These are phyloP conservation scores for Paralvinella palmiformis DNA, from an alignment of 1,140 invertebrate genomes.

Conservation along the genomic window DNA sequence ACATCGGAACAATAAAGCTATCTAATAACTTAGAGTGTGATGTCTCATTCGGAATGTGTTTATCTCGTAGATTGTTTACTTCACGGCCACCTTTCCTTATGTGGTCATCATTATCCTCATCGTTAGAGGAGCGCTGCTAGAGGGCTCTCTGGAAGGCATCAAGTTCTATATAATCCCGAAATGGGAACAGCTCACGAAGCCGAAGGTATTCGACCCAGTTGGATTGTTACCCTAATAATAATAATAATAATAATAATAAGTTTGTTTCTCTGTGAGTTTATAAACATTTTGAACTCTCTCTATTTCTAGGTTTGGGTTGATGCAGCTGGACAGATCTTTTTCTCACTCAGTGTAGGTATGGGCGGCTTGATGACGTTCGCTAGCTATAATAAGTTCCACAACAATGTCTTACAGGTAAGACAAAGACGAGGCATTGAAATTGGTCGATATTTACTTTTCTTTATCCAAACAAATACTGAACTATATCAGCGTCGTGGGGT, in stretches of 20 bases:
- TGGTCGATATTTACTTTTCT: too few species aligned
- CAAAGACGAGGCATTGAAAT: too few species aligned
- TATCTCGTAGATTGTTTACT: conserved; percentile 53
- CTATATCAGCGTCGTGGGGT: too few species aligned
- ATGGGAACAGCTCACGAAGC: not conserved
- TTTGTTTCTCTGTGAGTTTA: too few species aligned
- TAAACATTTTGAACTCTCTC: too few species aligned
- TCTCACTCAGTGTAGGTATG: conserved; percentile 84
- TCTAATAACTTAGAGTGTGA: too few species aligned
- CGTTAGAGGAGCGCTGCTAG: conserved; percentile 56
- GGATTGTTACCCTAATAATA: too few species aligned
- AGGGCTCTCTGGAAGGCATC: conserved; percentile 72
- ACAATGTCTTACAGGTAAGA: conserved; percentile 65
- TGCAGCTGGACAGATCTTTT: conserved; percentile 86
- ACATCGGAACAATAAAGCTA: too few species aligned
- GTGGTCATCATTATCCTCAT: conserved; percentile 43
- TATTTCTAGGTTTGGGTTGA: conserved; percentile 81
- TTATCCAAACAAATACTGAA: too few species aligned
- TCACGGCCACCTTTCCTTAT: conserved; percentile 51
- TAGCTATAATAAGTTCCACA: conserved; percentile 89
- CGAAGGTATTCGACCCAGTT: too few species aligned
- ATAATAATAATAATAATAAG: too few species aligned
- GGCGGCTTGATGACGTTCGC: conserved; percentile 90
- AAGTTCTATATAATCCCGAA: conserved; percentile 71
- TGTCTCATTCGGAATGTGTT: too few species aligned